Evolutionary conservation across 2,113 vertebrate genomes (phyloP), one percentile per base, ranked within the genome.

Genomic region (Nicator chloris): DNA sequence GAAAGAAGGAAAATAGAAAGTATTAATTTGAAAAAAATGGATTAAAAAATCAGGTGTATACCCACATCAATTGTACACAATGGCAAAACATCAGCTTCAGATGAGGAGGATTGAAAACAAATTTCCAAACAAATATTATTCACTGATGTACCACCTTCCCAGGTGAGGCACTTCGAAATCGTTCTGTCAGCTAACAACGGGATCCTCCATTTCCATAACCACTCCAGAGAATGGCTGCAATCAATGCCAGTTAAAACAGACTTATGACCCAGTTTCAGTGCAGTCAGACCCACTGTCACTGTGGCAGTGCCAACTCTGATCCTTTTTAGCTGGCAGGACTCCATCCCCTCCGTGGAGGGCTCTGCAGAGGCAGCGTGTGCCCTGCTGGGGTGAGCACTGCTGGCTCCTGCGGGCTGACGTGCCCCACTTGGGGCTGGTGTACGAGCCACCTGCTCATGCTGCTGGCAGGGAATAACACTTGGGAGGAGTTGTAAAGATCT

Each of bases 291-390:
- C 60, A 19, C 20, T 50, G 13, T 9, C 8, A 3, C 1, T 19
- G n/a, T 4, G 4, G 7, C 24, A 49, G 59, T 7, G n/a, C 49
- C 24, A 76, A 22, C 16, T n/a, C 24, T 27, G 31, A 21, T 13
- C 18, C 8, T 56, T 33, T 63, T 22, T 11, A 56, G 31, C 9
- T 2, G 1, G 14, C 11, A 11, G 13, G 35, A 17, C 39, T 13
- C 33, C 0, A 0, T 30, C 11, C 31, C 13, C 31, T 49, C 40
- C 17, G 1, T 0, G 4, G 45, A 66, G 35, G 44, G 30, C 35
- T 68, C 22, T 37, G 73, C 59, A 45, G 22, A 24, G 54, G 39
- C 44, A 53, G 20, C 2, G 2, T 1, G 10, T 64, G 23, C 33
- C 50, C 70, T 17, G 20, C 26, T 42, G n/a, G 6, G 4, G 23